Base-by-base conservation (phyloP, 2,113 vertebrate genomes). In the Xerus inauris region DNA sequence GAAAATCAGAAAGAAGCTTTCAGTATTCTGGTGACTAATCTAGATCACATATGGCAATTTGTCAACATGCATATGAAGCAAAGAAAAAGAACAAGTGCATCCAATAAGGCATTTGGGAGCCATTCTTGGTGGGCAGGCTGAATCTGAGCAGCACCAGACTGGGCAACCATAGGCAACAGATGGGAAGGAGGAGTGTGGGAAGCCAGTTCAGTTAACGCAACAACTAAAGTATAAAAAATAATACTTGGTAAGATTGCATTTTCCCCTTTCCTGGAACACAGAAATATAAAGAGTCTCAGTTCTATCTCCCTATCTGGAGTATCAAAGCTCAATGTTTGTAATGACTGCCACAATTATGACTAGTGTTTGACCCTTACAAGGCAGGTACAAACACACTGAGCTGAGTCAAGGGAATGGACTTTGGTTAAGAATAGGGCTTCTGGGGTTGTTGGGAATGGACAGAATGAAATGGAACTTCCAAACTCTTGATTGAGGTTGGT, bases 1-100 rank as follows among this genome's bases (percentile, higher is more conserved):
- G 73, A 94, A 73, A 91, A 51, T 89, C 51, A 80, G 88, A 91
- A 86, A 76, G 45, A 91, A 90, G 35, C 12, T 73, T 59, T n/a
- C 64, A 67, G 73, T 45, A 89, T 75, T 93, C 59, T 94, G 59
- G 71, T 45, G 92, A 64, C 10, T 40, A 30, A 87, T 54, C 49
- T 8, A 59, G 54, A 85, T 88, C 45, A 51, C 40, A 35, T 32
- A 81, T 9, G 13, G 49, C 8, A 76, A 71, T 83, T 51, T 77
- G 45, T 22, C 83, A n/a, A 72, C 6, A n/a, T 3, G 8, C 38
- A 67, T 2, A 14, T 72, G 82, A 54, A 91, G 28, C 35, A 84
- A 95, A 26, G 42, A 62, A 87, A 92, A 89, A 87, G 20, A n/a
- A 30, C 6, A 76, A 81, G 6, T n/a, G 22, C 1, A 69, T 47